Evolutionary conservation across 2,888 invertebrate genomes (phyloP).

Genomic region (Alloscopus bannaensis): DNA sequence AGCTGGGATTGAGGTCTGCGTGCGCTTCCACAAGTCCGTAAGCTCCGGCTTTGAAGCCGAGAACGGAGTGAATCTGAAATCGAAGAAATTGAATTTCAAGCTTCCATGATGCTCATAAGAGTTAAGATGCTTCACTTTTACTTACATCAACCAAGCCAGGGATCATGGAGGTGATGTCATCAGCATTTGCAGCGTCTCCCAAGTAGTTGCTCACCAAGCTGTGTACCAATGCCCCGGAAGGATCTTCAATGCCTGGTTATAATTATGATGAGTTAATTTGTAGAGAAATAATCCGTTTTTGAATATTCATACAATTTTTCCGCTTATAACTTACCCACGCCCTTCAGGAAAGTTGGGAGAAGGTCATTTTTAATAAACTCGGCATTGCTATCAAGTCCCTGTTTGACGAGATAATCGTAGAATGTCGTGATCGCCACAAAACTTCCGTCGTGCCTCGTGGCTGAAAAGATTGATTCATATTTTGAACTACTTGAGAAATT

Average conservation of each 20-base stretch:
- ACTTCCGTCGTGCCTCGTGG: slow-evolving; percentile 58
- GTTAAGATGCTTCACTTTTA: background rate
- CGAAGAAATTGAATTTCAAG: background rate
- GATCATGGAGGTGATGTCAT: slow-evolving; percentile 48
- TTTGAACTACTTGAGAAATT: too few relatives aligned
- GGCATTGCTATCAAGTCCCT: slow-evolving; percentile 43
- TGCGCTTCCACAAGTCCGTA: slow-evolving; percentile 63
- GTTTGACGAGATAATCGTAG: slow-evolving; percentile 55
- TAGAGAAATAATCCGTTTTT: background rate
- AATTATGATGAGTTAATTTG: background rate
- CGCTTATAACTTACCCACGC: slow-evolving; percentile 42
- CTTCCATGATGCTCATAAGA: too few relatives aligned
- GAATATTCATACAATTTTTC: too few relatives aligned
- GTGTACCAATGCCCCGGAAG: slow-evolving; percentile 54
- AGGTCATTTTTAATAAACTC: slow-evolving; percentile 62
- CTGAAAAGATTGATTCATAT: slow-evolving; percentile 17
- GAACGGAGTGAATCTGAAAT: slow-evolving; percentile 45
- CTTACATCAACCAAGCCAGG: slow-evolving; percentile 67
- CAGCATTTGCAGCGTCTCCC: slow-evolving; percentile 58
- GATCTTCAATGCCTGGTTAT: slow-evolving; percentile 45
- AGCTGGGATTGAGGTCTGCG: slow-evolving; percentile 60
- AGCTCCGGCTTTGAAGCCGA: slow-evolving; percentile 66
- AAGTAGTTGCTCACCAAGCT: slow-evolving; percentile 53
- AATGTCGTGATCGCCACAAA: slow-evolving; percentile 43
- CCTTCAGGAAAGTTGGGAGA: slow-evolving; percentile 43